Conservation (phyloP, 2,113 vertebrate genomes). For the Anser brachyrhynchus region DNA sequence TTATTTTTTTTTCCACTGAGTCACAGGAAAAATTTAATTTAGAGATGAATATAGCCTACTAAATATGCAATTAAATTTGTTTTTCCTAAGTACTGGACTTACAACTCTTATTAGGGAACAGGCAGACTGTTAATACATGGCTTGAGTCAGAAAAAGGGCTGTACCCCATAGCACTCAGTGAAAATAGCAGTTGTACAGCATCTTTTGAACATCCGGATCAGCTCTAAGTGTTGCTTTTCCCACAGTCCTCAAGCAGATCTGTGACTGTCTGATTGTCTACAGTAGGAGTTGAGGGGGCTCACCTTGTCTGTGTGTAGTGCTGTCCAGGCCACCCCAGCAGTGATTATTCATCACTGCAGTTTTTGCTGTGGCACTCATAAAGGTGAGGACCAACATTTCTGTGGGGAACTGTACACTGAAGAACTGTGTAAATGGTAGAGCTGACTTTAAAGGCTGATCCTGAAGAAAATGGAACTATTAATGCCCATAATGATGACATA, state of each 20-base stretch:
- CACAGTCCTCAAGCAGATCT: background rate
- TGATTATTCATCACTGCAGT: background rate
- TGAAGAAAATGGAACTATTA: background rate
- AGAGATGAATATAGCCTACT: background rate
- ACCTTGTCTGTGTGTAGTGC: background rate
- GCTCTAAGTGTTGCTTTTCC: background rate
- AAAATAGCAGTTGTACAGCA: background rate
- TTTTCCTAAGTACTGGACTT: background rate
- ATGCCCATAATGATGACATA: background rate
- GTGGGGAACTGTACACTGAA: background rate
- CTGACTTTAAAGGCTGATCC: background rate
- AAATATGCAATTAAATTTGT: background rate
- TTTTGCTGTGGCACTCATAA: background rate
- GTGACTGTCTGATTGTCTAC: background rate
- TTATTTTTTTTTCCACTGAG: background rate
- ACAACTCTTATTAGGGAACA: background rate
- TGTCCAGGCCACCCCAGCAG: background rate
- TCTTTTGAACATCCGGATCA: background rate
- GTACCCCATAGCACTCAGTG: background rate
- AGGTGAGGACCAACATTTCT: background rate
- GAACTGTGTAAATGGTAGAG: background rate
- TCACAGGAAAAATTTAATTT: background rate
- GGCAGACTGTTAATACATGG: background rate
- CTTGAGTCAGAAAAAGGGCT: background rate
- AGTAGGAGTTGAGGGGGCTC: background rate